These are phyloP conservation scores for Tiliqua scincoides DNA, from an alignment of 2,113 vertebrate species.

Conservation along the genomic window DNA sequence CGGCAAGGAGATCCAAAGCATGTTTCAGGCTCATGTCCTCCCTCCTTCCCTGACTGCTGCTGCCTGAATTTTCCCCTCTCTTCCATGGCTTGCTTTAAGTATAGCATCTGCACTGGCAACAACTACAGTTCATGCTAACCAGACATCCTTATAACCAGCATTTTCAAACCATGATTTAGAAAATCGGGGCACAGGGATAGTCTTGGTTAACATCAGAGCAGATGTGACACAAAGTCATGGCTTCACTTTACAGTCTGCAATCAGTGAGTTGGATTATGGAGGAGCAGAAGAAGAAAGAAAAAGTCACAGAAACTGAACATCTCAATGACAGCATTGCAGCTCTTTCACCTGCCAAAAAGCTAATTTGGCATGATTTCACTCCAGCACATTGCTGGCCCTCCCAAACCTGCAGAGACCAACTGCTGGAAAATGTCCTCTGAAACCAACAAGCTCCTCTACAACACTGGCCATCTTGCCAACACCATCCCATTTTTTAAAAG, in stretches of 20 bases:
- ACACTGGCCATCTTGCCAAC: background rate
- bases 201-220: background rate
- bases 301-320: slow-evolving; percentile 34
- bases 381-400: background rate
- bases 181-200: background rate
- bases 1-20: too few relatives aligned
- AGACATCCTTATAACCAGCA: too few relatives aligned
- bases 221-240: background rate
- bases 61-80: too few relatives aligned
- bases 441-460: accelerated
- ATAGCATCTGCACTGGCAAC: too few relatives aligned
- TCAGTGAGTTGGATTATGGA: slow-evolving; percentile 58
- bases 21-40: too few relatives aligned
- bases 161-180: too few relatives aligned
- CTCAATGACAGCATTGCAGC: slow-evolving; percentile 2
- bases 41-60: too few relatives aligned
- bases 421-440: background rate
- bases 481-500: too few relatives aligned
- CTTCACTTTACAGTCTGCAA: slow-evolving; percentile 51
- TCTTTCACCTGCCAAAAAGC: background rate
- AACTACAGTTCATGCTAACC: too few relatives aligned
- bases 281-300: slow-evolving; percentile 35
- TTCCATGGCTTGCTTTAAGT: too few relatives aligned
- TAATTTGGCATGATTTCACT: background rate
- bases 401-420: background rate